Evolutionary conservation across 2,797 vertebrate genomes (phyloP), one percentile per base, ranked within the genome.

Genomic region (Vipera ursinii): DNA sequence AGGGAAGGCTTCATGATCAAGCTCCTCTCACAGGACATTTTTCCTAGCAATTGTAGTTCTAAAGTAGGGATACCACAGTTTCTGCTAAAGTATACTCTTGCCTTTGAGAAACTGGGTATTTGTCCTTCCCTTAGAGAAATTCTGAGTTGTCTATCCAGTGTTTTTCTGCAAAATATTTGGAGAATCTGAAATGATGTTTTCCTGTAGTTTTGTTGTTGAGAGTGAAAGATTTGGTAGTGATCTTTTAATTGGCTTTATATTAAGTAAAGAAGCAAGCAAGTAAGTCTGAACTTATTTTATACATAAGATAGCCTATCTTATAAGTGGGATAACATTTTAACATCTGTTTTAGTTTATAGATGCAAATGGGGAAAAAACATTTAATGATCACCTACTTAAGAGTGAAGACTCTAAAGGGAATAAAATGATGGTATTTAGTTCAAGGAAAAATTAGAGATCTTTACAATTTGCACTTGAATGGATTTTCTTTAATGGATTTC

Each of bases 381-480:
- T 69, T 91, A 59, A 93, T 90, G 91, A 78, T n/a, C 90, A 51
- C 87, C 38, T 53, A 57, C 91, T 91, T 92, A 92, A 94, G 93
- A 61, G 73, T 87, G 91, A 15, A 32, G 85, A 14, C 92, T 92
- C 88, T 91, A 89, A 95, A 94, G 91, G 0, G 13, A 95, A 48
- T 86, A 78, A 92, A 63, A 94, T 59, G 91, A 92, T 56, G 90
- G 22, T 86, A 91, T 28, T 57, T 87, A n/a, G 86, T 56, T 93
- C 24, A 93, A 32, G 32, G 93, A 57, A 93, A 93, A 92, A 93
- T 10, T 91, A 93, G 0, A 93, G 95, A 91, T 94, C 90, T 94
- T 95, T 90, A 89, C 73, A 95, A 94, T 10, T 73, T 93, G 89
- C 60, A 87, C 15, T 61, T 93, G 59, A 63, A 91, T 15, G 90